Evolutionary conservation across 2,888 invertebrate genomes (phyloP), one percentile per base, ranked within the genome.

Genomic region (Aquatica leii): DNA sequence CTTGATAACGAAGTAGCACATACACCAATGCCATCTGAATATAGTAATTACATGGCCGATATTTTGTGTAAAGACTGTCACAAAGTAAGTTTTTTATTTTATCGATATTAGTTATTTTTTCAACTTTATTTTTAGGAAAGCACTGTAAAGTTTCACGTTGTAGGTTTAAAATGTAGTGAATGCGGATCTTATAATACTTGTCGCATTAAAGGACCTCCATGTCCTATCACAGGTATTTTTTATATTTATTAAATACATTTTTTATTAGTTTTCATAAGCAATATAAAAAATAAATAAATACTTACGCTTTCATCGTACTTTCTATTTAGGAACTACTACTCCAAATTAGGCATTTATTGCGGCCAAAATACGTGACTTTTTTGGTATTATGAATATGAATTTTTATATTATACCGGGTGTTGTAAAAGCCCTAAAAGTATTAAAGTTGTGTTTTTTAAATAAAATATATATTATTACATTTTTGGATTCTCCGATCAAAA

Each of bases 121-220:
- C n/a, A 62, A 14, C 34, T 11, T 31, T 14, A 31, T 54, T 49
- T 62, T 67, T 71, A 94, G 93, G 86, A 92, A 76, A 91, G 92
- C 14, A 89, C 88, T 24, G 92, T 93, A 6, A 88, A 88, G 75
- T 95, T 94, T 80, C 95, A 96, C 78, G 91, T 95, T 64, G 90
- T 95, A 24, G 95, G 95, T 1, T 83, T 94, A 60, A 95, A 95
- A 80, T 96, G 95, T 78, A 84, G 86, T 43, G 87, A 90, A 70
- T 95, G 95, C 78, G 94, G 93, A n/a, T 94, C 93, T 1, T 95
- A 95, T 81, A 95, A 95, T 80, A 95, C 95, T 0, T 92, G 93
- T 73, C 88, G 91, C 75, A 90, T 91, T 43, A 90, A 89, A 72
- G 90, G 89, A 12, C 88, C 82, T 1, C 74, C 75, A 4, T 72